Evolutionary conservation across 2,888 invertebrate species (phyloP), one percentile per base, ranked within the genome.

Genomic region (Nysson spinosus): DNA sequence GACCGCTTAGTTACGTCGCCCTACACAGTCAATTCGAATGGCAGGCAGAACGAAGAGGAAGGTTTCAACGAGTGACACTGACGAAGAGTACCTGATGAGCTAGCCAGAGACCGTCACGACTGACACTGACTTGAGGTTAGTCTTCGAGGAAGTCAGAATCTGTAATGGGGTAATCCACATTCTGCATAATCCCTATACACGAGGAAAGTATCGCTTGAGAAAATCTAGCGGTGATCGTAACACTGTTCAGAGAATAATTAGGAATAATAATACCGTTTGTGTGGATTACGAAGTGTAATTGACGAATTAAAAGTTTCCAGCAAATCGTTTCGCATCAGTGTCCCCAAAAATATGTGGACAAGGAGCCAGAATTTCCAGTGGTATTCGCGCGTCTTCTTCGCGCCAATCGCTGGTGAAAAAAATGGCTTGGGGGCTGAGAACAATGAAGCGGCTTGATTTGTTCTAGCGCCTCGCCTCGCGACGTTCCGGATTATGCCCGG

Each of bases 401-500:
- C 79, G 75, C 73, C 79, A 79, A 80, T 81, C 75, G 75, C 68
- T 63, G 56, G 20, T 40, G 58, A 39, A 61, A 43, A n/a, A 54
- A 11, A 71, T 73, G 66, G 77, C 82, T 77, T 63, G 50, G 65
- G 76, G 77, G 78, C 62, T 55, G 69, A 61, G 72, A 74, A 82
- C 80, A 83, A 83, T 83, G 81, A 79, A 73, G 73, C 75, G 72
- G 83, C 82, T 84, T 83, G 85, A 86, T 85, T 85, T 86, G 86
- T 86, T 86, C 85, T 79, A 78, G 81, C 80, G 80, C 77, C 70
- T 69, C 65, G 62, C 77, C 80, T 74, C 69, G 69, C 80, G 81
- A 79, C 74, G 72, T 77, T 74, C 78, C 79, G 82, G 82, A 86
- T 86, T 86, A 86, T 86, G 85, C 85, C 86, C 85, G 86, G 84